These are phyloP conservation scores for Gymnosoma rotundatum DNA, from an alignment of 2,888 invertebrate species.

Conservation along the genomic window DNA sequence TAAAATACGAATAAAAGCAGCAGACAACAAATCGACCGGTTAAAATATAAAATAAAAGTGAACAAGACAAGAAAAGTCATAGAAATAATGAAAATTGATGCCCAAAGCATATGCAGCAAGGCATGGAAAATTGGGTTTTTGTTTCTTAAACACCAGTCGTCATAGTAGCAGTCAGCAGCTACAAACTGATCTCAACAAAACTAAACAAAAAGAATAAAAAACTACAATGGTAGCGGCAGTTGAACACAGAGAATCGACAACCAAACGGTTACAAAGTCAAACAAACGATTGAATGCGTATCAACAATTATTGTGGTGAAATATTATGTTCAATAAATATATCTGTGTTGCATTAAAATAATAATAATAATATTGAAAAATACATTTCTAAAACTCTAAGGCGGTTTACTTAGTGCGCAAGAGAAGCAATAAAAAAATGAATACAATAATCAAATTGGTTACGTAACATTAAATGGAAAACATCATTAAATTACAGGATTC, in stretches of 20 bases:
- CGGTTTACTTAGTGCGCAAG: constrained; percentile 22
- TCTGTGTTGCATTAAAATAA: constrained; percentile 23
- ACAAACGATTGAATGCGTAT: constrained; percentile 65
- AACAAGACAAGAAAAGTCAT: constrained; percentile 41
- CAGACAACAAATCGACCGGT: constrained; percentile 58
- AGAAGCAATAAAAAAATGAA: constrained; percentile 6
- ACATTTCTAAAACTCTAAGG: constrained; percentile 40
- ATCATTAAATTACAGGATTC: constrained; percentile 47
- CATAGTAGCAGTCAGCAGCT: background rate
- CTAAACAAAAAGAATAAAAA: constrained; percentile 15
- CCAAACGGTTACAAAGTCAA: constrained; percentile 12
- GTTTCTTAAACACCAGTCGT: constrained; percentile 11
- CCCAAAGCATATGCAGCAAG: constrained; percentile 61
- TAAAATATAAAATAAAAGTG: constrained; percentile 44
- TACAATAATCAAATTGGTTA: constrained; percentile 61
- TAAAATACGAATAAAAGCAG: constrained; percentile 9
- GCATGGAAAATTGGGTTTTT: constrained; percentile 73
- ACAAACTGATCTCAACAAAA: constrained; percentile 1
- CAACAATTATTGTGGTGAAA: constrained; percentile 66
- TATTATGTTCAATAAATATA: constrained; percentile 47
- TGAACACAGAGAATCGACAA: background rate
- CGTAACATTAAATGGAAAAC: constrained; percentile 51
- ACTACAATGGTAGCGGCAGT: constrained; percentile 34
- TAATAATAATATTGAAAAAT: background rate
- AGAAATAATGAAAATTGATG: constrained; percentile 73